Evolutionary conservation across 2,888 invertebrate species (phyloP).

Genomic region (Tetheella fluctuosa): DNA sequence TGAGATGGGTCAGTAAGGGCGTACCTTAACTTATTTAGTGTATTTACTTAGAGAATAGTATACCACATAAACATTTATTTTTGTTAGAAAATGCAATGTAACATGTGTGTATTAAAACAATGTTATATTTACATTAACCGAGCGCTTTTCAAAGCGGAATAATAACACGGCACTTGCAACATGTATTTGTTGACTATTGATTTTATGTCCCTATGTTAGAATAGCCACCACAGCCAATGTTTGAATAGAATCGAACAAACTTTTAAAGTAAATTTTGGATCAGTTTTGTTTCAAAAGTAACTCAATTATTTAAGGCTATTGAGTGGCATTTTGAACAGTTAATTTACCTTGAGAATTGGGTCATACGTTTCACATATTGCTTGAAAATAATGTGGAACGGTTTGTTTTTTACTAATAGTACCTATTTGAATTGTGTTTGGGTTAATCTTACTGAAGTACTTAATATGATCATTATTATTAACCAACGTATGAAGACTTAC

Average conservation of each 20-base stretch:
- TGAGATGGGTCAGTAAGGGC: too few species aligned
- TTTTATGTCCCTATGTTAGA: background rate
- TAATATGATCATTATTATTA: too few species aligned
- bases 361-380: background rate
- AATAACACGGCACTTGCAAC: background rate
- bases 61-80: background rate
- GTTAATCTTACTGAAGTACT: too few species aligned
- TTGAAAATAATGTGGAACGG: background rate
- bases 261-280: background rate
- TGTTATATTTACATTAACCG: background rate
- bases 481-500: too few species aligned
- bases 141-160: background rate
- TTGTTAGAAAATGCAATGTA: background rate
- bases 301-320: background rate
- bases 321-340: background rate
- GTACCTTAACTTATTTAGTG: too few species aligned
- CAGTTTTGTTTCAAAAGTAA: background rate
- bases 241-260: background rate
- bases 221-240: background rate
- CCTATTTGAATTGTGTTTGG: too few species aligned
- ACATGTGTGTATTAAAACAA: background rate
- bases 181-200: background rate
- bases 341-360: background rate
- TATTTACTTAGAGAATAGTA: too few species aligned
- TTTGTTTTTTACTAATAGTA: too few species aligned